These are phyloP conservation scores for Nyctibius grandis DNA, from an alignment of 2,797 vertebrate genomes.

Conservation along the genomic window DNA sequence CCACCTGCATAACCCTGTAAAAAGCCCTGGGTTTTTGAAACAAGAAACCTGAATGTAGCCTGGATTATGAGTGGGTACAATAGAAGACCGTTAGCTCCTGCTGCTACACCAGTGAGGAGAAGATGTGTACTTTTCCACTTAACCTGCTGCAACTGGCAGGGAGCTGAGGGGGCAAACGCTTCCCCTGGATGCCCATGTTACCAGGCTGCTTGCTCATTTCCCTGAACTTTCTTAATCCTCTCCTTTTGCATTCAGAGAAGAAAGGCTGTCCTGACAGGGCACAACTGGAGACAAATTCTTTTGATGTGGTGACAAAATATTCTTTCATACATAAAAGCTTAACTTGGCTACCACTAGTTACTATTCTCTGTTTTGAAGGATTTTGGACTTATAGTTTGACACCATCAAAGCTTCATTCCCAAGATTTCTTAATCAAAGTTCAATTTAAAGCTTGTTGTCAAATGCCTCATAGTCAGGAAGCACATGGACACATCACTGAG, in stretches of 20 bases:
- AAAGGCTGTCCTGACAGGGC: background rate
- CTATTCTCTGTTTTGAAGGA: background rate
- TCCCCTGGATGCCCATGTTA: background rate
- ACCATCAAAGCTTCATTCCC: background rate
- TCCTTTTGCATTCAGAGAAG: background rate
- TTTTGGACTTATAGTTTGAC: background rate
- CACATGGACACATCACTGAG: background rate
- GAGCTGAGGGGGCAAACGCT: background rate
- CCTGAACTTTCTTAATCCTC: background rate
- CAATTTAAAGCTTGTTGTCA: background rate
- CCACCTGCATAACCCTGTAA: constrained; percentile 32
- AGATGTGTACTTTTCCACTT: background rate
- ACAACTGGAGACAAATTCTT: background rate
- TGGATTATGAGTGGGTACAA: constrained; percentile 28
- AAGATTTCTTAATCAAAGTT: background rate
- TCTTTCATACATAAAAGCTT: background rate
- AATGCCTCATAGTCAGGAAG: background rate
- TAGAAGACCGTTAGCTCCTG: background rate
- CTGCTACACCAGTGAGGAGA: background rate
- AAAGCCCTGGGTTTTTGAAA: constrained; percentile 34
- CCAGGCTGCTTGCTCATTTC: background rate
- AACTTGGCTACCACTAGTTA: background rate
- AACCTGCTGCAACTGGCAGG: background rate
- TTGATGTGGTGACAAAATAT: background rate
- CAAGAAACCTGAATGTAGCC: background rate